Percentiles rank a stretch among this genome's conserved stretches.
These are phyloP conservation scores for Alexandromys fortis DNA, from an alignment of 2,113 vertebrate species.

Conservation along the genomic window DNA sequence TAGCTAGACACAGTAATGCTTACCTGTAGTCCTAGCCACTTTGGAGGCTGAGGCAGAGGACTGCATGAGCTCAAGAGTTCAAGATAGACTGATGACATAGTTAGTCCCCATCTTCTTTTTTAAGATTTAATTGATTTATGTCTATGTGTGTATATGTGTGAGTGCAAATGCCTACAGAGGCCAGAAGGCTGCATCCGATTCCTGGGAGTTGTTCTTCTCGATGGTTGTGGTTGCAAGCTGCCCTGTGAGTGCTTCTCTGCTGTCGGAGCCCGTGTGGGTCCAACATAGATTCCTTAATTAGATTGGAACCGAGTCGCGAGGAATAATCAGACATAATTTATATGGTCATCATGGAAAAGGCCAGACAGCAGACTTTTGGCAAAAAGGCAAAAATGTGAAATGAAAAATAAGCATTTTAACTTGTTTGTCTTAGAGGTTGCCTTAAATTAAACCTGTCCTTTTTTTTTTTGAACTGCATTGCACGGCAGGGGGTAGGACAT, in stretches of 20 bases:
- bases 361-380: too few relatives aligned
- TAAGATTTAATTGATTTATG: background rate
- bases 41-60: background rate
- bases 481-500: too few relatives aligned
- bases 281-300: too few relatives aligned
- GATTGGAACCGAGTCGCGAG: too few relatives aligned
- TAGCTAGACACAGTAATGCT: background rate
- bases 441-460: too few relatives aligned
- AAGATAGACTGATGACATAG: background rate
- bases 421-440: too few relatives aligned
- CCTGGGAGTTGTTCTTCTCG: background rate
- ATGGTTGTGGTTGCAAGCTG: background rate
- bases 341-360: too few relatives aligned
- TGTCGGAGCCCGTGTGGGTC: too few relatives aligned
- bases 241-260: background rate
- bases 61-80: background rate
- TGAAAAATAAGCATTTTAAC: too few relatives aligned
- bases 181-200: background rate
- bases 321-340: too few relatives aligned
- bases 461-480: too few relatives aligned
- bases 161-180: background rate
- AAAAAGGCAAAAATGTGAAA: too few relatives aligned
- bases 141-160: background rate
- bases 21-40: background rate
- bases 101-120: background rate